Conservation (phyloP, 1,140 invertebrate species). For the Zaprionus camerounensis region DNA sequence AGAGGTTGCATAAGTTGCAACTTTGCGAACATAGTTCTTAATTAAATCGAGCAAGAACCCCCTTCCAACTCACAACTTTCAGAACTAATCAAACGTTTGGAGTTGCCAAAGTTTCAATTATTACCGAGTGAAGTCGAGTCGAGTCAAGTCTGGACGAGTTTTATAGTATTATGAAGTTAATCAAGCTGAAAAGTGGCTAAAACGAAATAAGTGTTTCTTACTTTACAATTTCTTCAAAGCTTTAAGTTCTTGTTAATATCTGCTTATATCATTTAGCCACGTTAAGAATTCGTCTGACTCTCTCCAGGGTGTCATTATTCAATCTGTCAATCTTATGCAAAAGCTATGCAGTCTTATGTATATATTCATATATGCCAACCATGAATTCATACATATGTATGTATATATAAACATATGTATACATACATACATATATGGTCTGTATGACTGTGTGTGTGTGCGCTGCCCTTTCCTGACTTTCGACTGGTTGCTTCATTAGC, state of each 20-base stretch:
- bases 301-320: slow-evolving; percentile 70
- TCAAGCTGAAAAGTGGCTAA: background rate
- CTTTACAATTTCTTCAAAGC: background rate
- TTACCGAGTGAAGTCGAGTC: background rate
- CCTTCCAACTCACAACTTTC: slow-evolving; percentile 14
- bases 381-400: background rate
- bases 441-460: slow-evolving; percentile 31
- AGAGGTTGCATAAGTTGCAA: slow-evolving; percentile 49
- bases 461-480: slow-evolving; percentile 29
- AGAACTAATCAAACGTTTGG: slow-evolving; percentile 4
- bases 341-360: slow-evolving; percentile 27
- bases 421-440: background rate
- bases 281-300: slow-evolving; percentile 38
- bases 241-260: background rate
- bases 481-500: slow-evolving; percentile 72
- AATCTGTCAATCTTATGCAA: slow-evolving; percentile 77
- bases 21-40: slow-evolving; percentile 52
- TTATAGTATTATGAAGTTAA: background rate
- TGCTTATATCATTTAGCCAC: slow-evolving; percentile 12
- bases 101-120: background rate
- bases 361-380: slow-evolving; percentile 7
- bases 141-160: background rate
- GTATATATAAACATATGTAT: slow-evolving; percentile 21
- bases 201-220: background rate
- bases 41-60: slow-evolving; percentile 47